These are phyloP conservation scores for Perca fluviatilis DNA, from an alignment of 2,113 vertebrate genomes.

Conservation along the genomic window DNA sequence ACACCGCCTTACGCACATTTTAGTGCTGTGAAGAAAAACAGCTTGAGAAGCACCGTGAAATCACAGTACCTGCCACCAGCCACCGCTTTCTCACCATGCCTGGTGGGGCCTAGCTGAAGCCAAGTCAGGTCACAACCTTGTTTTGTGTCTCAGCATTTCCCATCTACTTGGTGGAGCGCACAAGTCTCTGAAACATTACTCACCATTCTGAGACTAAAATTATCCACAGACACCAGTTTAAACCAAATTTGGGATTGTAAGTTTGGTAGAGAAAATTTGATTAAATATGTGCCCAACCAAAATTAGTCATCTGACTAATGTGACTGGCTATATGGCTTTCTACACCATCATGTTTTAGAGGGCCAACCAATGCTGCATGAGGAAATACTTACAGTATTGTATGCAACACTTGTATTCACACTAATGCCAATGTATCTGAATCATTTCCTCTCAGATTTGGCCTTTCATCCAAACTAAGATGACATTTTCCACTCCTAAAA, in stretches of 20 bases:
- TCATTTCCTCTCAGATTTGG: constrained; percentile 1
- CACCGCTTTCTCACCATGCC: constrained; percentile 24
- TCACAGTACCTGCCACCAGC: neutral
- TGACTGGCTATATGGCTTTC: constrained; percentile 9
- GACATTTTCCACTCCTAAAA: neutral
- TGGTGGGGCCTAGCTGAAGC: neutral
- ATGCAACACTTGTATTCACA: neutral
- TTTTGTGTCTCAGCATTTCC: constrained; percentile 39
- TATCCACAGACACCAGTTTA: constrained; percentile 27
- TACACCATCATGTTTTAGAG: neutral
- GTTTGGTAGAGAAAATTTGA: constrained; percentile 5
- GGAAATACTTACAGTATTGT: neutral
- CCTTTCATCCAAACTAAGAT: neutral
- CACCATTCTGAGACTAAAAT: constrained; percentile 18
- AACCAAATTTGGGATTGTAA: constrained; percentile 29
- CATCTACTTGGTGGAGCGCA: constrained; percentile 13
- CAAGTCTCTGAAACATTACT: neutral
- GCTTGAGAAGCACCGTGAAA: neutral
- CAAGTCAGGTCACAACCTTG: constrained; percentile 33
- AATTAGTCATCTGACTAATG: constrained; percentile 20
- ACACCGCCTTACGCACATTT: neutral
- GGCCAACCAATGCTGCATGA: neutral
- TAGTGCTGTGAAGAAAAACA: constrained; percentile 9
- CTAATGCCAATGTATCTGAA: neutral
- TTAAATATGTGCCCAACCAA: constrained; percentile 20